Percentiles rank a stretch among this genome's conserved stretches.
Evolutionary conservation across 1,140 invertebrate species (phyloP).

Genomic region (Platyscapa corneri): DNA sequence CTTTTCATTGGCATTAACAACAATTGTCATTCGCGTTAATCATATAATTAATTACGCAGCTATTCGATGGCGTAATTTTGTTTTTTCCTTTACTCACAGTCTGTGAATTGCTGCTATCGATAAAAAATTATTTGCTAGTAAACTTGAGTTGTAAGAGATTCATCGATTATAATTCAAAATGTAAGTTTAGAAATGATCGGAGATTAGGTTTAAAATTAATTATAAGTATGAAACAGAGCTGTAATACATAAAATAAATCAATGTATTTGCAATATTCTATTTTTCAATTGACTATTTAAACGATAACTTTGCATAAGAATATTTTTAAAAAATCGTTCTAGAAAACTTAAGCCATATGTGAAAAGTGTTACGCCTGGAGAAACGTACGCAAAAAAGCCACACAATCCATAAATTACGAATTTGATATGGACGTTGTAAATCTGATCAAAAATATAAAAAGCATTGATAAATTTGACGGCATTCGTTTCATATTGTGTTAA

Average conservation of each 20-base stretch:
- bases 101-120: not conserved
- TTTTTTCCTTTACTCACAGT: not conserved
- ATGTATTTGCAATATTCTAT: not conserved
- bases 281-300: too few relatives aligned
- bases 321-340: too few relatives aligned
- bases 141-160: not conserved
- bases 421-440: too few relatives aligned
- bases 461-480: too few relatives aligned
- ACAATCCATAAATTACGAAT: too few relatives aligned
- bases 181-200: not conserved
- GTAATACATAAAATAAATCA: not conserved
- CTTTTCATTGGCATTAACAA: not conserved
- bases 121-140: constrained; percentile 11
- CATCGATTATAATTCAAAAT: not conserved
- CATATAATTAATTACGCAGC: not conserved
- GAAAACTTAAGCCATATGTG: too few relatives aligned
- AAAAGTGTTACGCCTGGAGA: too few relatives aligned
- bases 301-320: too few relatives aligned
- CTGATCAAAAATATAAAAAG: too few relatives aligned
- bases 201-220: not conserved
- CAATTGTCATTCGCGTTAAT: not conserved
- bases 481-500: too few relatives aligned
- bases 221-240: not conserved
- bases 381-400: too few relatives aligned
- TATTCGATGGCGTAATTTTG: not conserved